Conservation (phyloP, 2,113 vertebrate species). For the Cariama cristata region DNA sequence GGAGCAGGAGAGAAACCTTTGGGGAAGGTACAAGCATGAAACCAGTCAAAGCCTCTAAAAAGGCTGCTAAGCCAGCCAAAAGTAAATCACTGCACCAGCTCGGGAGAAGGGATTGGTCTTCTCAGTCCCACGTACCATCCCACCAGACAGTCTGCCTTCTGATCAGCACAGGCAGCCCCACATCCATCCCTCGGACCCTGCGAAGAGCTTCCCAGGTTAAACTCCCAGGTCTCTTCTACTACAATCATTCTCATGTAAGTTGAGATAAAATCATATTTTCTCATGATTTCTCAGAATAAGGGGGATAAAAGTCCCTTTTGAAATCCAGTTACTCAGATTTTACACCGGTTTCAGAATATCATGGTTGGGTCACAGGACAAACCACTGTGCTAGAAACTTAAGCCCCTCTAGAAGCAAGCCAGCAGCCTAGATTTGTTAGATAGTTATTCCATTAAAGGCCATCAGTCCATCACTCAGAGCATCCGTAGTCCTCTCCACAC, state of each 20-base stretch:
- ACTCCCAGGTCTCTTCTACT: not conserved
- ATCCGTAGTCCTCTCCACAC: not conserved
- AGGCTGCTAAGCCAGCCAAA: not conserved
- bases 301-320: not conserved
- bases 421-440: not conserved
- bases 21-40: not conserved
- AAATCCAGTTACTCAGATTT: not conserved
- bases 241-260: not conserved
- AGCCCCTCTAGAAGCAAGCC: not conserved
- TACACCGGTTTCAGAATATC: not conserved
- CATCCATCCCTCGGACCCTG: not conserved
- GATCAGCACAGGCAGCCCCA: not conserved
- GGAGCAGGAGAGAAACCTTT: accelerated
- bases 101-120: not conserved
- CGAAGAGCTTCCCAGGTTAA: not conserved
- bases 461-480: not conserved
- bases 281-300: not conserved
- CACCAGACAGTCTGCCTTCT: not conserved
- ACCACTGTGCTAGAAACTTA: not conserved
- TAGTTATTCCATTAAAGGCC: not conserved
- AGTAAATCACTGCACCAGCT: not conserved
- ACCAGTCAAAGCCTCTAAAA: not conserved
- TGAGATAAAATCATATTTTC: not conserved
- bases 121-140: not conserved
- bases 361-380: not conserved